Percentiles rank a stretch among this genome's conserved stretches.
Evolutionary conservation across 2,888 invertebrate species (phyloP).

Genomic region (Bugulina stolonifera): DNA sequence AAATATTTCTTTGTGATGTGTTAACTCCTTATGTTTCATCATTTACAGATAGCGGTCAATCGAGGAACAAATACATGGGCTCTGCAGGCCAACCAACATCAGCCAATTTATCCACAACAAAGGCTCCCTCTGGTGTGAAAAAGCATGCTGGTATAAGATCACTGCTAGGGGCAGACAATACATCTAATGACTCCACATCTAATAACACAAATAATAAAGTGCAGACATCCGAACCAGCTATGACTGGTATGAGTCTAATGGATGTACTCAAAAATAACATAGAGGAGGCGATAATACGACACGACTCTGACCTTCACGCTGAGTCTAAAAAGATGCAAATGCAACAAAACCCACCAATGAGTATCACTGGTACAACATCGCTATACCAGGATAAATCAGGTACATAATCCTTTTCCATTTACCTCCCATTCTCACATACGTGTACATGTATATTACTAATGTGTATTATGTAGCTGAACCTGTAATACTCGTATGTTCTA

Average conservation of each 20-base stretch:
- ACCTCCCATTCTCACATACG: too few relatives aligned
- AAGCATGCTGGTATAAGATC: constrained; percentile 19
- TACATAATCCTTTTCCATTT: too few relatives aligned
- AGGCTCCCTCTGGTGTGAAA: not conserved
- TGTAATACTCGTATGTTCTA: too few relatives aligned
- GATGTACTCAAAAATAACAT: constrained; percentile 20
- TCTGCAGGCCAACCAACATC: too few relatives aligned
- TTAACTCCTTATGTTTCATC: too few relatives aligned
- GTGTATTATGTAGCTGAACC: too few relatives aligned
- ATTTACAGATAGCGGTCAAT: not conserved
- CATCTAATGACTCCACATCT: not conserved
- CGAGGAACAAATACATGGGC: too few relatives aligned
- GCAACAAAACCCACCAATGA: not conserved
- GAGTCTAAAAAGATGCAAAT: not conserved
- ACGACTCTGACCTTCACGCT: not conserved
- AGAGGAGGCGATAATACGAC: not conserved
- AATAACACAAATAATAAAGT: too few relatives aligned
- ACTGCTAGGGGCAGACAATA: constrained; percentile 18
- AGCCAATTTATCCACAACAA: too few relatives aligned
- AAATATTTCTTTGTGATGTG: too few relatives aligned
- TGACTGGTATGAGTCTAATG: constrained; percentile 13
- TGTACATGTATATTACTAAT: too few relatives aligned
- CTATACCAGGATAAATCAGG: not conserved
- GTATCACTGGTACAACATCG: not conserved
- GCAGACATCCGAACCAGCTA: not conserved